phyloP scores from a whole-genome alignment of 1,140 invertebrate species.

The Musca domestica region DNA sequence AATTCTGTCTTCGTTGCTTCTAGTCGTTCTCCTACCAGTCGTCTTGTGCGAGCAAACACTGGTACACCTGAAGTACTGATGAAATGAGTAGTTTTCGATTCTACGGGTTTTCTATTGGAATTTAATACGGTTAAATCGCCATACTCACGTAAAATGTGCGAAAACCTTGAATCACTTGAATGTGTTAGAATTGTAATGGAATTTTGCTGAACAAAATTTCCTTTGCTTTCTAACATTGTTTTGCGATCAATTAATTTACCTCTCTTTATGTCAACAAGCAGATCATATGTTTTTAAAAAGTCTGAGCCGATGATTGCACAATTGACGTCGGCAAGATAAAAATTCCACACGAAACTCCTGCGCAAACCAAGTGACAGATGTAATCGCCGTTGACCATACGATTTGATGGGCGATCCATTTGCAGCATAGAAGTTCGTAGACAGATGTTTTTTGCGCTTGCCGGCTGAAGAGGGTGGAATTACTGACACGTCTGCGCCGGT shows the following conservation, averaged over 20 bases:
- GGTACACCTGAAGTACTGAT: conserved; percentile 40
- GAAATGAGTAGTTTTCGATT: not conserved
- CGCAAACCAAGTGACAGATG: not conserved
- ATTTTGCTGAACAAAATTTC: not conserved
- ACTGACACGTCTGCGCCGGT: conserved; percentile 1
- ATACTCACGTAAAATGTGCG: not conserved
- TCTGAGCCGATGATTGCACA: conserved; percentile 1
- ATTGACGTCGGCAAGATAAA: not conserved
- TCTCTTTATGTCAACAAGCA: conserved; percentile 4
- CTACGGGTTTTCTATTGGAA: conserved; percentile 3
- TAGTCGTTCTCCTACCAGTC: conserved; percentile 44
- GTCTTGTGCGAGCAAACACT: conserved; percentile 35
- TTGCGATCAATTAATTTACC: conserved; percentile 4
- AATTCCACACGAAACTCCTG: not conserved
- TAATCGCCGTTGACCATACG: not conserved
- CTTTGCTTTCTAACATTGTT: not conserved
- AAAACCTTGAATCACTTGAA: not conserved
- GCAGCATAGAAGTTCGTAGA: not conserved
- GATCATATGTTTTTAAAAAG: conserved; percentile 1
- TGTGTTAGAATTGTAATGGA: not conserved
- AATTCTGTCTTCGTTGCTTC: conserved; percentile 32
- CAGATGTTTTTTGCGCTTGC: not conserved
- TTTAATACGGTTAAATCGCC: not conserved
- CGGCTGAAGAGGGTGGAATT: not conserved
- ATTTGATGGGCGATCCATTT: not conserved